phyloP scores from a whole-genome alignment of 2,797 vertebrate genomes.

The Pangasius krempfi region DNA sequence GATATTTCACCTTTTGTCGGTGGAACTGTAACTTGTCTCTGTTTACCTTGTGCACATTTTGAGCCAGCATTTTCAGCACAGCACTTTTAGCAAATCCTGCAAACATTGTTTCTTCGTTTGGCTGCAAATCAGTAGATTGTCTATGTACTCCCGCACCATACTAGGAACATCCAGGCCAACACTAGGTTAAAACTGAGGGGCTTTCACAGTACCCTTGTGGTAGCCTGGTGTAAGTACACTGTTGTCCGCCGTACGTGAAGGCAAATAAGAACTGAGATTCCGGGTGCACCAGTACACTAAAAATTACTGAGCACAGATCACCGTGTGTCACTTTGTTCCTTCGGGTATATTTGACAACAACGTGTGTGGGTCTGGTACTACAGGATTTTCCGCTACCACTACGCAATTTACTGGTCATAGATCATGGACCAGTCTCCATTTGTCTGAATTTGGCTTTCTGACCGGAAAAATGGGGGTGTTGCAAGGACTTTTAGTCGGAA shows the following conservation, averaged over 20 bases:
- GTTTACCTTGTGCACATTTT: not conserved
- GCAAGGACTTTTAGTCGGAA: not conserved
- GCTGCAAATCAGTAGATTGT: no score
- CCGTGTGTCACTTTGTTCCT: not conserved
- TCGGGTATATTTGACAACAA: no score
- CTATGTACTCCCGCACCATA: no score
- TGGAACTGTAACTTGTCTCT: not conserved
- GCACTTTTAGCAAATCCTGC: no score
- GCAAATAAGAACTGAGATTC: not conserved
- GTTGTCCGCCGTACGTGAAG: not conserved
- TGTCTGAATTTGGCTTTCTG: not conserved
- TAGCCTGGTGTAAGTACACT: not conserved
- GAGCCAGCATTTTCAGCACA: accelerated
- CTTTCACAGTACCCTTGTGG: not conserved
- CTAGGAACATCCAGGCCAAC: not conserved
- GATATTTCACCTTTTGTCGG: not conserved
- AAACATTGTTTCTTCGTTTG: no score
- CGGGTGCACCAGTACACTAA: not conserved
- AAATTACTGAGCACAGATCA: not conserved
- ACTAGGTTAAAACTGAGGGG: not conserved
- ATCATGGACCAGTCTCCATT: not conserved
- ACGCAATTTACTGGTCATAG: not conserved
- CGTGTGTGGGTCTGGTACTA: not conserved
- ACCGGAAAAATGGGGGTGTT: not conserved
- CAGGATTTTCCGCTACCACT: not conserved